Evolutionary conservation across 2,888 invertebrate species (phyloP), one percentile per base, ranked within the genome.

Genomic region (Schizotus pectinicornis): DNA sequence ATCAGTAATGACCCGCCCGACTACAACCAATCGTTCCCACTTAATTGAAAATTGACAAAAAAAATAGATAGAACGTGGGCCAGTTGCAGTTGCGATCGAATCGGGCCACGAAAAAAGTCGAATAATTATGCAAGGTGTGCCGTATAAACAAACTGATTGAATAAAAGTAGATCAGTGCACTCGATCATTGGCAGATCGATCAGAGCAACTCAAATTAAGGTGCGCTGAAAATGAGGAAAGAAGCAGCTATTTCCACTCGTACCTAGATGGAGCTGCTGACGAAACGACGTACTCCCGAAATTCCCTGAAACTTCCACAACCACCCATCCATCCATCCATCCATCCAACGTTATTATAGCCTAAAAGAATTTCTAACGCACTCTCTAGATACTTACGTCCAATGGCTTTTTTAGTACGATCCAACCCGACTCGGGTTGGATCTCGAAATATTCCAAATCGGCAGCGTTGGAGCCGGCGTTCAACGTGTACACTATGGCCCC

Each of bases 341-440:
- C 59, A 62, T 47, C 49, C 48, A 58, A 61, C 48, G 39, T 53
- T 54, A 46, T 59, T 56, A 55, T 56, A 63, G 59, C 48, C 62
- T 69, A 69, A 49, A 62, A 9, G 6, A 3, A 39, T 9, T 39
- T 56, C 51, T 59, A 60, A 55, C 61, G 61, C 59, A 32, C 57
- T 49, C 55, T 45, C 55, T 55, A 57, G 46, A 84, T 86, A 95
- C 95, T 95, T 91, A 95, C 95, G 88, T 95, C 95, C 77, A 98
- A 84, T 53, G 95, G 94, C 81, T 95, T 95, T 84, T 92, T 94
- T 73, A 97, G 83, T 60, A 94, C 93, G 77, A 98, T 96, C 95
- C 96, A 97, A 77, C 98, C 98, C 73, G 95, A 95, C 79, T 96
- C 95, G 69, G 94, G 91, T 82, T 97, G 96, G 71, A 98, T 95